Conservation (phyloP, 2,888 invertebrate genomes). For the Lasioglossum calceatum region DNA sequence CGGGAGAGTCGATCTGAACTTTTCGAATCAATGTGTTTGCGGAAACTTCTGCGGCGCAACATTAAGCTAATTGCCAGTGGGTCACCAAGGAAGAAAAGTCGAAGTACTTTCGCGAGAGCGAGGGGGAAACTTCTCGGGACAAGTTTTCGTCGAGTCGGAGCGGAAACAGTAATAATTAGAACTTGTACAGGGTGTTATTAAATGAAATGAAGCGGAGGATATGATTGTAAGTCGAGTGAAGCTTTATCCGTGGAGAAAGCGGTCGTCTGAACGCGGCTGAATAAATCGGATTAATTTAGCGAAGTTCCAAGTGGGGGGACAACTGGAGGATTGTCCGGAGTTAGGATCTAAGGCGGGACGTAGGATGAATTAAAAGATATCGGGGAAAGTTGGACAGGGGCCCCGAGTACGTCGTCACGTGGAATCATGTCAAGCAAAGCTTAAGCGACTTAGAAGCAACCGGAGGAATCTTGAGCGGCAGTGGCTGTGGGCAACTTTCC, state of each 20-base stretch:
- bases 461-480: not conserved
- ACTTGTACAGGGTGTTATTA: not conserved
- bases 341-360: constrained; percentile 7
- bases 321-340: not conserved
- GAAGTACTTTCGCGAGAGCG: not conserved
- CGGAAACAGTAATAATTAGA: not conserved
- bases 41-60: not conserved
- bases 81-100: not conserved
- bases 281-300: constrained; percentile 46
- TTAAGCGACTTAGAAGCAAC: constrained; percentile 28
- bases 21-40: not conserved
- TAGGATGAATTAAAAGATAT: constrained; percentile 42
- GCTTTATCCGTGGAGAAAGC: not conserved
- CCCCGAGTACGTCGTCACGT: not conserved
- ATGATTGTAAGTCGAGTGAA: not conserved
- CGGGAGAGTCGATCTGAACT: not conserved
- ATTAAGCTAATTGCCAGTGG: not conserved
- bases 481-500: not conserved
- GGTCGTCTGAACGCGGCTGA: not conserved
- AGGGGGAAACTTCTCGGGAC: not conserved
- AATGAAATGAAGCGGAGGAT: not conserved
- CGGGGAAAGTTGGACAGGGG: constrained; percentile 24
- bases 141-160: not conserved
- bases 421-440: constrained; percentile 17
- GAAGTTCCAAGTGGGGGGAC: constrained; percentile 2